These are phyloP conservation scores for Neogobius melanostomus DNA, from an alignment of 2,113 vertebrate genomes.

Conservation along the genomic window DNA sequence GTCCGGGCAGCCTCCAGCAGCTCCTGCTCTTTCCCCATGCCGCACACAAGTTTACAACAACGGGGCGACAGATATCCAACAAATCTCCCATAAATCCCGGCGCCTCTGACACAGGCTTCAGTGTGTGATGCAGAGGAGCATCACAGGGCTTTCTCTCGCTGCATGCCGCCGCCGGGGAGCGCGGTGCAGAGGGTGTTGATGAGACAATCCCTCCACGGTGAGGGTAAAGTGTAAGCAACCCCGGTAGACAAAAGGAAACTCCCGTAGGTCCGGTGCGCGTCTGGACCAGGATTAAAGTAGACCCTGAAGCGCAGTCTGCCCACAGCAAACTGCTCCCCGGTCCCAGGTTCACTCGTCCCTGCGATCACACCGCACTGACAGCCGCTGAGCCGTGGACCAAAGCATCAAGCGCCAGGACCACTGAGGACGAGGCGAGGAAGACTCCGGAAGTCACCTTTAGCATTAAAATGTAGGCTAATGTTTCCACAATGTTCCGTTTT, in stretches of 20 bases:
- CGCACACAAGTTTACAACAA: conserved; percentile 70
- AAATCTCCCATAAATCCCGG: conserved; percentile 55
- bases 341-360: conserved; percentile 6
- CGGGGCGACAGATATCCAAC: conserved; percentile 45
- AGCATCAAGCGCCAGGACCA: not conserved
- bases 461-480: not conserved
- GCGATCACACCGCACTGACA: not conserved
- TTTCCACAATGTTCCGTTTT: too few species aligned
- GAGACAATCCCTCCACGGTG: conserved; percentile 3
- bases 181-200: conserved; percentile 26
- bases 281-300: not conserved
- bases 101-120: conserved; percentile 33
- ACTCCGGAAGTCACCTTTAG: not conserved
- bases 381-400: conserved; percentile 4
- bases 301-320: not conserved
- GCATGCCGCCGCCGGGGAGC: conserved; percentile 37
- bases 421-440: not conserved
- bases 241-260: not conserved
- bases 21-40: conserved; percentile 98
- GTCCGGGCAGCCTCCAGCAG: conserved; percentile 96
- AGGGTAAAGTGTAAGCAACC: conserved; percentile 47
- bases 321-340: conserved; percentile 5
- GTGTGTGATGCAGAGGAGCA: conserved; percentile 36
- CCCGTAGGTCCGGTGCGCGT: not conserved
- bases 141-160: conserved; percentile 29